Evolutionary conservation across 2,888 invertebrate genomes (phyloP).

Genomic region (Ennomos erosarius): DNA sequence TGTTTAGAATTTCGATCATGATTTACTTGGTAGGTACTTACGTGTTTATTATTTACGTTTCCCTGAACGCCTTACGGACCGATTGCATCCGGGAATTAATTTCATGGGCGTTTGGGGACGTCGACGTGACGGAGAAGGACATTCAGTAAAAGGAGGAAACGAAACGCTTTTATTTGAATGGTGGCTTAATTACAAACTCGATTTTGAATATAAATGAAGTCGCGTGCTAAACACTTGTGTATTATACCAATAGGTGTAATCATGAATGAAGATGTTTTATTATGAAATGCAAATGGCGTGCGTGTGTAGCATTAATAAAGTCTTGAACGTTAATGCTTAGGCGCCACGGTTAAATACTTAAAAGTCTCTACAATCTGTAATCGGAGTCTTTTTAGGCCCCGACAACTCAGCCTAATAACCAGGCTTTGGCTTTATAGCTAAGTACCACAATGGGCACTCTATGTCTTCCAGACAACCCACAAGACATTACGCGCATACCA

Average conservation of each 20-base stretch:
- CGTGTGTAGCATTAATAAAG: conserved; percentile 28
- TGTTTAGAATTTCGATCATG: conserved; percentile 37
- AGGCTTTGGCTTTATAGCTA: too few relatives aligned
- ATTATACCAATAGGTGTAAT: conserved; percentile 7
- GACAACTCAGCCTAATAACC: too few relatives aligned
- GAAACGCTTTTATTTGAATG: conserved; percentile 4
- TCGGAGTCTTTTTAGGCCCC: too few relatives aligned
- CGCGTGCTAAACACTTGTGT: conserved; percentile 13
- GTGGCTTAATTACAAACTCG: conserved; percentile 2
- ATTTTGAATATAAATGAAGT: conserved; percentile 11
- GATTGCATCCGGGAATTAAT: conserved; percentile 38
- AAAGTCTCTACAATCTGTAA: too few relatives aligned
- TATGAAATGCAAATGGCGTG: conserved; percentile 29
- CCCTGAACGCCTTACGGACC: conserved; percentile 29
- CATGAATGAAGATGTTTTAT: conserved; percentile 31
- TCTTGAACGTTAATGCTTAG: conserved; percentile 23
- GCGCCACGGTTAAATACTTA: conserved; percentile 12
- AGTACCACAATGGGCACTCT: too few relatives aligned
- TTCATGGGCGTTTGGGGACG: conserved; percentile 24
- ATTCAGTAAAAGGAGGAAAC: conserved; percentile 8
- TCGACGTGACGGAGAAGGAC: conserved; percentile 7
- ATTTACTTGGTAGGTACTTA: conserved; percentile 33
- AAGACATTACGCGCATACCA: conserved; percentile 14
- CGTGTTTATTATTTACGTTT: conserved; percentile 36
- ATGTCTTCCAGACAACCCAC: too few relatives aligned